Percentiles rank a stretch among this genome's conserved stretches.
These are phyloP conservation scores for Lutjanus argentimaculatus DNA, from an alignment of 2,797 vertebrate species.

Conservation along the genomic window DNA sequence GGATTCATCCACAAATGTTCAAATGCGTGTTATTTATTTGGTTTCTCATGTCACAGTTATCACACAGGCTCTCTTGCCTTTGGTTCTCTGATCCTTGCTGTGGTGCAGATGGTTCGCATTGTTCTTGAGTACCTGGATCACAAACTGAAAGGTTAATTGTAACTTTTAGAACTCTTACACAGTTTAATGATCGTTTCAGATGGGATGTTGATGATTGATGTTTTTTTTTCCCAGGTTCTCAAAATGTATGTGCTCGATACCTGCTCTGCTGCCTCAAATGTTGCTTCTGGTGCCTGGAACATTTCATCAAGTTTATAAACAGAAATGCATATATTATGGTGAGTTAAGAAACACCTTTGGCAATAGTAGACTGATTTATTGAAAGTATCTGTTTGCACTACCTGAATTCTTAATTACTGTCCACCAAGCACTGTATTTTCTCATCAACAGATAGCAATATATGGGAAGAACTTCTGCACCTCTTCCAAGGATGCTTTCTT, in stretches of 20 bases:
- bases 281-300: slow-evolving; percentile 98
- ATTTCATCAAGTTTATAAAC: slow-evolving; percentile 95
- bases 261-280: slow-evolving; percentile 94
- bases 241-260: slow-evolving; percentile 89
- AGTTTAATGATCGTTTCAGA: background rate
- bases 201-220: background rate
- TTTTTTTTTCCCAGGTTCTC: slow-evolving; percentile 84
- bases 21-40: background rate
- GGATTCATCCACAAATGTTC: background rate
- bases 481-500: slow-evolving; percentile 95
- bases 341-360: slow-evolving; percentile 62
- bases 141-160: slow-evolving; percentile 89
- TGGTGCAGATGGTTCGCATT: slow-evolving; percentile 91
- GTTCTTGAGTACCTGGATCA: slow-evolving; percentile 93
- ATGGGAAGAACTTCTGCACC: slow-evolving; percentile 96
- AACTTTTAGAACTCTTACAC: background rate
- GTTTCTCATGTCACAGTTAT: slow-evolving; percentile 84
- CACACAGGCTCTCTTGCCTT: slow-evolving; percentile 97
- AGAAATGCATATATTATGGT: slow-evolving; percentile 99
- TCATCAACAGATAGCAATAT: slow-evolving; percentile 93
- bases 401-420: background rate
- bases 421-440: slow-evolving; percentile 1
- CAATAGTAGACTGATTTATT: background rate
- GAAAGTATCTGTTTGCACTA: no score
- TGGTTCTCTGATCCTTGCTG: slow-evolving; percentile 93